phyloP scores from a whole-genome alignment of 2,113 vertebrate genomes.

The Periophthalmus modestus region DNA sequence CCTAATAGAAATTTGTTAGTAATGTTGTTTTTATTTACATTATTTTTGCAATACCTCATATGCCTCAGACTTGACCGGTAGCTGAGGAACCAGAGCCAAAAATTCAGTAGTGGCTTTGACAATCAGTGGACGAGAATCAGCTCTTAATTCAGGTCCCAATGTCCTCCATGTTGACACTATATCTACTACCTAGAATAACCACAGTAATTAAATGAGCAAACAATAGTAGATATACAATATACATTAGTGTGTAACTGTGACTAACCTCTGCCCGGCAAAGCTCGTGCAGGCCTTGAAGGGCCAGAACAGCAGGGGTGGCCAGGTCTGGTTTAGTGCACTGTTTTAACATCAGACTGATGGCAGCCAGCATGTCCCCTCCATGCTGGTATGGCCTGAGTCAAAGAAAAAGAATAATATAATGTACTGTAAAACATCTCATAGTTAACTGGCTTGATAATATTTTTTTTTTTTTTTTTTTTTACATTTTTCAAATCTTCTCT shows the following conservation, averaged over 20 bases:
- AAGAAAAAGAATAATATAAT: neutral
- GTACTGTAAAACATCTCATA: neutral
- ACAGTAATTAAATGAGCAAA: neutral
- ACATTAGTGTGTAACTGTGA: neutral
- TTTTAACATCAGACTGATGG: conserved; percentile 84
- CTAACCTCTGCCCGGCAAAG: conserved; percentile 92
- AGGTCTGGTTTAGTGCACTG: conserved; percentile 86
- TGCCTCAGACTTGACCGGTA: conserved; percentile 86
- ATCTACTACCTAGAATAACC: conserved; percentile 85
- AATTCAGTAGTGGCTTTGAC: conserved; percentile 84
- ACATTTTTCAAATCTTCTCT: no score
- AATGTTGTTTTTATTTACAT: no score
- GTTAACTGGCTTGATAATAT: neutral
- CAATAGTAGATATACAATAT: conserved; percentile 1
- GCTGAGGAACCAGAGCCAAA: conserved; percentile 87
- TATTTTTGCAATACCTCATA: conserved; percentile 81
- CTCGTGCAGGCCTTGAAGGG: conserved; percentile 87
- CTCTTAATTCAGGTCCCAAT: conserved; percentile 84
- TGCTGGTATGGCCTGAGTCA: conserved; percentile 90
- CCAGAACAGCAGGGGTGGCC: conserved; percentile 86
- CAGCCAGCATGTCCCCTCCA: conserved; percentile 93
- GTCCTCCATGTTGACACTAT: conserved; percentile 89
- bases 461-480: no score
- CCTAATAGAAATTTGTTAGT: no score
- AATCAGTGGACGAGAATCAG: conserved; percentile 85